phyloP scores from a whole-genome alignment of 2,113 vertebrate genomes.

The Notiomystis cincta region DNA sequence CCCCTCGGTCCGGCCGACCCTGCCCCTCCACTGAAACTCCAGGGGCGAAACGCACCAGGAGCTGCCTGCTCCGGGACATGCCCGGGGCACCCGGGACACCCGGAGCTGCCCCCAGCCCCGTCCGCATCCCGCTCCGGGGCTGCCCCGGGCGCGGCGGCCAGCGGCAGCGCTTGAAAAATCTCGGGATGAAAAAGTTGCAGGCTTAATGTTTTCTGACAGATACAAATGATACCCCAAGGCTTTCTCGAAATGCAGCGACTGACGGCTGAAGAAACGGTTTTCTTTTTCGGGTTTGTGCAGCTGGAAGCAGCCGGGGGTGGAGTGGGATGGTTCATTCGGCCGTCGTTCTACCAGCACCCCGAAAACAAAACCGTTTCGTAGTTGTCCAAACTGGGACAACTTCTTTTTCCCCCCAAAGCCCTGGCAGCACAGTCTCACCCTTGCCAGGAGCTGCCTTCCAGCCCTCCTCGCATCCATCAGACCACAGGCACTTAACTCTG shows the following conservation, averaged over 20 bases:
- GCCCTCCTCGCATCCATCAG: not conserved
- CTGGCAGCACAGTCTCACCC: not conserved
- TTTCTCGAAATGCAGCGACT: slow-evolving; percentile 40
- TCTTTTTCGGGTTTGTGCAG: slow-evolving; percentile 14
- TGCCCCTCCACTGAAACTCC: not conserved
- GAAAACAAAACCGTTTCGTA: not conserved
- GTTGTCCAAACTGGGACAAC: not conserved
- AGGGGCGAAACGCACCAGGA: not conserved
- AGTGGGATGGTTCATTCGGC: not conserved
- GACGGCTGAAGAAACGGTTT: slow-evolving; percentile 32
- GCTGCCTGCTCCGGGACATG: not conserved
- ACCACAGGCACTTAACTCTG: not conserved
- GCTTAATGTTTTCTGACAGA: slow-evolving; percentile 65
- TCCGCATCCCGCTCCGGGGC: not conserved
- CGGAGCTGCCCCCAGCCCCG: not conserved
- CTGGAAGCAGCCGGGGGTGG: not conserved
- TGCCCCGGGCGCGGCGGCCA: not conserved
- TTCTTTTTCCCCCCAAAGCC: not conserved
- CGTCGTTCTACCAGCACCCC: not conserved
- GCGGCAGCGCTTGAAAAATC: slow-evolving; percentile 8
- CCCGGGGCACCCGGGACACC: not conserved
- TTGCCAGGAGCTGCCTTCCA: not conserved
- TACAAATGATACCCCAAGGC: slow-evolving; percentile 68
- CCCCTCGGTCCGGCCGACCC: not conserved
- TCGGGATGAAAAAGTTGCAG: slow-evolving; percentile 30